Conservation (phyloP, 1,140 invertebrate genomes). For the Leptinotarsa defecta region DNA sequence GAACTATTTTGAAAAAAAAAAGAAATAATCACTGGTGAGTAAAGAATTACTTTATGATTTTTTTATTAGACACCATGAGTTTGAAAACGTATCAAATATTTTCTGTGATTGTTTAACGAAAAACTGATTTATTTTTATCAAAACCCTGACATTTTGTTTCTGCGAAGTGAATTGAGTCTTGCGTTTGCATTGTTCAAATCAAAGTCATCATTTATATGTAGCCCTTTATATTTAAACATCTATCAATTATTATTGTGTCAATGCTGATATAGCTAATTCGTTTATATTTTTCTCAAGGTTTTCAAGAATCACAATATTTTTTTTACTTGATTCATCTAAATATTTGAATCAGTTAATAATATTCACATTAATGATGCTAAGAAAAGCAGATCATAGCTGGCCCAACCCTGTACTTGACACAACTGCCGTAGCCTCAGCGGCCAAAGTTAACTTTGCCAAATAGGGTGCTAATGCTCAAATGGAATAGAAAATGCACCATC, state of each 20-base stretch:
- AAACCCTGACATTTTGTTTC: not conserved
- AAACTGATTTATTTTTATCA: not conserved
- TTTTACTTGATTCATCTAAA: not conserved
- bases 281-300: not conserved
- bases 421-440: constrained; percentile 40
- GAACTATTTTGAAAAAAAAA: no score
- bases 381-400: not conserved
- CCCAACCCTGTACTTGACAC: constrained; percentile 28
- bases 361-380: not conserved
- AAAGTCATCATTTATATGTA: not conserved
- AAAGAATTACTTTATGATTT: no score
- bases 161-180: no score
- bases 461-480: constrained; percentile 56
- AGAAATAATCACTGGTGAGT: no score
- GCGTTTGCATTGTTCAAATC: not conserved
- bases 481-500: constrained; percentile 57
- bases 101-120: no score
- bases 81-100: no score
- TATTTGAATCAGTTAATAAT: not conserved
- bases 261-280: not conserved
- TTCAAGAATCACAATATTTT: not conserved
- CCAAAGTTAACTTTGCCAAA: constrained; percentile 26
- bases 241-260: not conserved
- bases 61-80: no score
- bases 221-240: not conserved